Percentiles rank a stretch among this genome's conserved stretches.
Conservation (phyloP, 2,888 invertebrate genomes). For the Willowsia nigromaculata region DNA sequence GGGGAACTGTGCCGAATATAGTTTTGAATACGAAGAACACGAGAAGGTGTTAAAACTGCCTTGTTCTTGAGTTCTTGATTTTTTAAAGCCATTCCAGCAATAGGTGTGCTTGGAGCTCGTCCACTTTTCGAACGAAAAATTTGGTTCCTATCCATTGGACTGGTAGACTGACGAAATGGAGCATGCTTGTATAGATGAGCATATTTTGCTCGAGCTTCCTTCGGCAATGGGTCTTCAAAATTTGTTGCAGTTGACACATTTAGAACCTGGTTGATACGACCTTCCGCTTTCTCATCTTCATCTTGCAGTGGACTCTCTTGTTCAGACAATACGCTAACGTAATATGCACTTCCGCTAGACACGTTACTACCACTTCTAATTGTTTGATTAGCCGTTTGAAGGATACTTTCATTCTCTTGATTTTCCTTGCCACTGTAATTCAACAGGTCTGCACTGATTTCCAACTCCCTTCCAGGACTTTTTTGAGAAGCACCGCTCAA, state of each 20-base stretch:
- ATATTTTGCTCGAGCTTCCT: neutral
- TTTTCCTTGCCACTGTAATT: neutral
- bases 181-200: neutral
- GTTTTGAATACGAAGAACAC: neutral
- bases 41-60: neutral
- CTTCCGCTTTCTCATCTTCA: neutral
- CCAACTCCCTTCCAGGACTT: neutral
- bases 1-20: neutral
- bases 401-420: neutral
- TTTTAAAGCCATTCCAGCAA: too few species aligned
- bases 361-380: neutral
- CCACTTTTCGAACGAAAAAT: too few species aligned
- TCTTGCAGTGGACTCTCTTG: neutral
- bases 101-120: too few species aligned
- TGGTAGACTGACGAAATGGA: neutral
- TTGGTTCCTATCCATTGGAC: too few species aligned
- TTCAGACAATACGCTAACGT: neutral
- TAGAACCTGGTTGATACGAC: too few species aligned
- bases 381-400: neutral
- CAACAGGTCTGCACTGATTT: too few species aligned
- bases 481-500: neutral
- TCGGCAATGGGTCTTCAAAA: constrained; percentile 23
- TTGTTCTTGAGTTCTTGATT: neutral
- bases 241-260: neutral
- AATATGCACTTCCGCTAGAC: neutral